Conservation (phyloP, 2,888 invertebrate genomes). For the Drosophila buzzatii region DNA sequence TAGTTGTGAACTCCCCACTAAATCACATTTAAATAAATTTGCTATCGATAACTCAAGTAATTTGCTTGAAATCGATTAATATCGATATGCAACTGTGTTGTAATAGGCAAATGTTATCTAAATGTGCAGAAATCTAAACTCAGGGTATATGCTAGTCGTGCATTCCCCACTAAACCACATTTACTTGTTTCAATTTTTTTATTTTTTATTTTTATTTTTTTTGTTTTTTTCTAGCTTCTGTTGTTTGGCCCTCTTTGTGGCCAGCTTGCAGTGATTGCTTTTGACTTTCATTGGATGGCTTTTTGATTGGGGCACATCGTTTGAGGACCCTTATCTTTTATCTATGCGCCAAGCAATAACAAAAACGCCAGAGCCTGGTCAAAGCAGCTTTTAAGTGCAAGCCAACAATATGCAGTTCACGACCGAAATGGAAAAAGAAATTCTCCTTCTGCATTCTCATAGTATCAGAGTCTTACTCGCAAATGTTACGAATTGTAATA, state of each 20-base stretch:
- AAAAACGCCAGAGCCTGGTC: constrained; percentile 5
- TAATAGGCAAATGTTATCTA: background rate
- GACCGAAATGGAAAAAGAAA: background rate
- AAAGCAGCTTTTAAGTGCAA: constrained; percentile 3
- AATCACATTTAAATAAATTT: background rate
- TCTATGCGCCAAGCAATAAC: constrained; percentile 20
- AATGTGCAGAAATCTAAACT: background rate
- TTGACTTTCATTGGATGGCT: constrained; percentile 51
- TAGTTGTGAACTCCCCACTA: background rate
- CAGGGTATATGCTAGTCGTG: background rate
- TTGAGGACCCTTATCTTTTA: constrained; percentile 35
- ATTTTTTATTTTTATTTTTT: background rate
- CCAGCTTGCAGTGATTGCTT: constrained; percentile 38
- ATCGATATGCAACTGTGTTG: background rate
- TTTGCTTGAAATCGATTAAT: background rate
- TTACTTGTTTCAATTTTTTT: constrained; percentile 1
- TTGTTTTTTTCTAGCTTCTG: background rate
- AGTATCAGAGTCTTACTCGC: background rate
- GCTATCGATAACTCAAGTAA: background rate
- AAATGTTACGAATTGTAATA: constrained; percentile 5
- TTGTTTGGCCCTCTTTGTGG: constrained; percentile 2
- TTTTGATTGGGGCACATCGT: constrained; percentile 43
- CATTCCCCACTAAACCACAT: background rate
- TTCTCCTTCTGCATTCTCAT: background rate
- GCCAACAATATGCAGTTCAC: constrained; percentile 14